A percentile compares a stretch with the other conserved stretches of the same genome.
phyloP scores from a whole-genome alignment of 1,140 invertebrate species.

The Pissodes strobi region DNA sequence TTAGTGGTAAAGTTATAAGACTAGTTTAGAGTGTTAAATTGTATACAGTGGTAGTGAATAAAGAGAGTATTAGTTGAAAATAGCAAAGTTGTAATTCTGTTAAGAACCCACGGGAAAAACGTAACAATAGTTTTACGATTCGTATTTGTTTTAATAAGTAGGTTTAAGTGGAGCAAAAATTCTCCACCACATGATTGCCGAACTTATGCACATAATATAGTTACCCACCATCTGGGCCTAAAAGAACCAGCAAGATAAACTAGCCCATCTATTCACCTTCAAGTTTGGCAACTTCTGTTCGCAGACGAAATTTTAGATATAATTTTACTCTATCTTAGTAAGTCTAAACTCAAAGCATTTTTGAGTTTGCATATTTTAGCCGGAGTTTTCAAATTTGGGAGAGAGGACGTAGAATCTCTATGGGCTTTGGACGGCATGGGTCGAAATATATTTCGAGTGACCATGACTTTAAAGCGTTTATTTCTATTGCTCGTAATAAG shows the following conservation, averaged over 20 bases:
- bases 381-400: constrained; percentile 22
- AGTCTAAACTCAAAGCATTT: constrained; percentile 17
- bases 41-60: no score
- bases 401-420: constrained; percentile 8
- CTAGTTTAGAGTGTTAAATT: no score
- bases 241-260: constrained; percentile 9
- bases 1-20: no score
- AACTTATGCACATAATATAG: constrained; percentile 14
- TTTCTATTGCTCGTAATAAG: constrained; percentile 22
- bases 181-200: neutral
- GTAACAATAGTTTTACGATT: no score
- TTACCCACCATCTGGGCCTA: constrained; percentile 16
- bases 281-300: constrained; percentile 13
- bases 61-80: no score
- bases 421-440: constrained; percentile 27
- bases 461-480: constrained; percentile 24
- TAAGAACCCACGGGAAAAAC: no score
- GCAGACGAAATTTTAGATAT: constrained; percentile 15
- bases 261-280: neutral
- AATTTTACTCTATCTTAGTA: constrained; percentile 15
- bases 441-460: constrained; percentile 24
- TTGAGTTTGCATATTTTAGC: constrained; percentile 7
- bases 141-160: no score
- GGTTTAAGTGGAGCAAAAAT: constrained; percentile 22
- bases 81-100: no score